A percentile compares a stretch with the other conserved stretches of the same genome.
Evolutionary conservation across 1,140 invertebrate genomes (phyloP).

Genomic region (Daktulosphaira vitifoliae): DNA sequence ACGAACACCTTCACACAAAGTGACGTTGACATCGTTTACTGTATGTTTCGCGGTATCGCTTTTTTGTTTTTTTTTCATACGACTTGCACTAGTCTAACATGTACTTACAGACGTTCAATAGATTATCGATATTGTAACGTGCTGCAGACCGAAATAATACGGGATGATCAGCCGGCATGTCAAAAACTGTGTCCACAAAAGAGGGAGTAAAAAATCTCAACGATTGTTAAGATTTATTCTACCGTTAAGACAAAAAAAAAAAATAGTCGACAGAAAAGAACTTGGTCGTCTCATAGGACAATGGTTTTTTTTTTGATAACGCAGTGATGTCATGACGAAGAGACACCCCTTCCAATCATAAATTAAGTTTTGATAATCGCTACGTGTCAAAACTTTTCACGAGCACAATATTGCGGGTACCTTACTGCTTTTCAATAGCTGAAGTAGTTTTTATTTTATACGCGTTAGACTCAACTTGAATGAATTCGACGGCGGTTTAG

Average conservation of each 20-base stretch:
- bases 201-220: neutral
- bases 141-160: conserved; percentile 29
- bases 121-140: neutral
- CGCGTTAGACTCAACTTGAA: neutral
- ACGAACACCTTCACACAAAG: no score
- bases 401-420: neutral
- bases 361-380: conserved; percentile 2
- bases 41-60: neutral
- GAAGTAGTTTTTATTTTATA: neutral
- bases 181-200: neutral
- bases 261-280: neutral
- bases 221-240: conserved; percentile 18
- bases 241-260: conserved; percentile 27
- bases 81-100: conserved; percentile 1
- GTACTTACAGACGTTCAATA: neutral
- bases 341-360: neutral
- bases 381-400: neutral
- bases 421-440: neutral
- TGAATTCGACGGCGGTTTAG: no score
- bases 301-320: neutral
- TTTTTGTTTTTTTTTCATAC: neutral
- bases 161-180: neutral
- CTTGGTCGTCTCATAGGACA: neutral
- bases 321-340: no score
- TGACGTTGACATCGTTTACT: no score